These are phyloP conservation scores for Cyanoderma ruficeps DNA, from an alignment of 2,113 vertebrate genomes.

Conservation along the genomic window DNA sequence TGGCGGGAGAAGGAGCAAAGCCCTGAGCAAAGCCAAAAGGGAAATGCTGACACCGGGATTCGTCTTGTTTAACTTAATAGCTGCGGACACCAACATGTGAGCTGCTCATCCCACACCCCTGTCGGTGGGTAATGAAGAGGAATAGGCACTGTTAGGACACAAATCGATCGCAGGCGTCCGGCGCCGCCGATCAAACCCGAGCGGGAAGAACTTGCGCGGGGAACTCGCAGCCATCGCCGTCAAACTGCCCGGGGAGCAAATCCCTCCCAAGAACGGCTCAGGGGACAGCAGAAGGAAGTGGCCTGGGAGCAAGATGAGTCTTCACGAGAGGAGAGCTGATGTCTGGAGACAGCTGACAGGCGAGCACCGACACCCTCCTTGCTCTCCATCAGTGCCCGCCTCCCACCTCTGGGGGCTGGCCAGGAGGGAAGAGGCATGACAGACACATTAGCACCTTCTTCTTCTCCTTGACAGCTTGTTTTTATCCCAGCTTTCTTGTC, in stretches of 20 bases:
- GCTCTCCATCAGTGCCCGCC: background rate
- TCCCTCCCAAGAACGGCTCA: background rate
- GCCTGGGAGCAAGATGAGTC: background rate
- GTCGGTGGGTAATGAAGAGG: constrained; percentile 42
- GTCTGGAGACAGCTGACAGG: background rate
- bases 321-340: background rate
- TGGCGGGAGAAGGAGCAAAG: background rate
- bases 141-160: constrained; percentile 19
- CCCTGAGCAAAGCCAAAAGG: background rate
- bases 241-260: background rate
- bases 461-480: constrained; percentile 27
- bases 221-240: accelerated
- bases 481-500: background rate
- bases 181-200: background rate
- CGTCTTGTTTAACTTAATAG: constrained; percentile 47
- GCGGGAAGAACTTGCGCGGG: background rate
- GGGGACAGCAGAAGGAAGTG: background rate
- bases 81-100: constrained; percentile 41
- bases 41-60: constrained; percentile 3
- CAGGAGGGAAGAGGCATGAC: background rate
- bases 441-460: constrained; percentile 48
- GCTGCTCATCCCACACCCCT: constrained; percentile 15
- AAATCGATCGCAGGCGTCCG: background rate
- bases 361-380: accelerated
- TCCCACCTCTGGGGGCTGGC: background rate